Conservation (phyloP, 2,888 invertebrate genomes). For the Philaethria dido region DNA sequence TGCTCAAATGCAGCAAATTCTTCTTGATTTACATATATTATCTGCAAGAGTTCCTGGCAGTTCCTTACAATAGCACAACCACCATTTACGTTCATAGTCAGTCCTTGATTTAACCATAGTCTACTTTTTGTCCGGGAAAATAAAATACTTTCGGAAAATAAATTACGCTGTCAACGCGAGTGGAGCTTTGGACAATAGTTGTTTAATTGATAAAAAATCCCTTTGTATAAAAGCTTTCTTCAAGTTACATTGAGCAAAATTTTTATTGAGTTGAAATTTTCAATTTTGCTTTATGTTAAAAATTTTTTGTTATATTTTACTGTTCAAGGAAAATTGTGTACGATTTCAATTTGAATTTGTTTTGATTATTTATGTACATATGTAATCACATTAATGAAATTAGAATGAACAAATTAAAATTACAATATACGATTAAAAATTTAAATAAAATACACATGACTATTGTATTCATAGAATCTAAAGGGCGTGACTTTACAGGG, state of each 20-base stretch:
- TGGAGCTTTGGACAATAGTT: constrained; percentile 41
- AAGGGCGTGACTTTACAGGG: constrained; percentile 41
- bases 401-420: too few species aligned
- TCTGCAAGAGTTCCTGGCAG: constrained; percentile 30
- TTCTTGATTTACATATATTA: too few species aligned
- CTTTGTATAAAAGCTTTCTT: constrained; percentile 34
- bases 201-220: constrained; percentile 46
- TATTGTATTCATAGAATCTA: constrained; percentile 3
- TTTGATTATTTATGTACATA: too few species aligned
- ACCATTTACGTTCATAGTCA: constrained; percentile 39
- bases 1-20: too few species aligned
- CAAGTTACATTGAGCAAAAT: constrained; percentile 19
- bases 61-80: constrained; percentile 36
- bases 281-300: background rate
- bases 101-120: constrained; percentile 39
- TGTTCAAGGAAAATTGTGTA: background rate
- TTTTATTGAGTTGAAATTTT: constrained; percentile 20
- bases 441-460: background rate
- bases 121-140: constrained; percentile 43
- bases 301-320: background rate
- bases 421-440: background rate
- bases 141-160: constrained; percentile 44
- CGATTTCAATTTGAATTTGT: background rate
- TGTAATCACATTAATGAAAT: too few species aligned
- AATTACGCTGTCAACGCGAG: constrained; percentile 44